Evolutionary conservation across 2,113 vertebrate genomes (phyloP).

Genomic region (Bagarius yarrelli): DNA sequence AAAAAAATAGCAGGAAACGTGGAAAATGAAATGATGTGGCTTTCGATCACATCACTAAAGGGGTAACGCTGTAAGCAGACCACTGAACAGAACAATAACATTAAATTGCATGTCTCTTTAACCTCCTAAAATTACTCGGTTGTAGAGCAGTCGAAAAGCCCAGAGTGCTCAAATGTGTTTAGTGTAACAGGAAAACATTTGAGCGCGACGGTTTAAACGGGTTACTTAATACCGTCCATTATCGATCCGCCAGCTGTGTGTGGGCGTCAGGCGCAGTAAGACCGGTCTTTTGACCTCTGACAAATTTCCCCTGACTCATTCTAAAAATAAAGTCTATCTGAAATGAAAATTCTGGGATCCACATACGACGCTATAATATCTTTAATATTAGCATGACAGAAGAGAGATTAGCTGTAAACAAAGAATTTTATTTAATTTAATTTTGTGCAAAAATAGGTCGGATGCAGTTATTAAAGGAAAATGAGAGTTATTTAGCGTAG

Average conservation of each 20-base stretch:
- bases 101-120: slow-evolving; percentile 20
- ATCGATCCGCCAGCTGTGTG: slow-evolving; percentile 4
- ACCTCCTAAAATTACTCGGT: background rate
- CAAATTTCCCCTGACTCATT: background rate
- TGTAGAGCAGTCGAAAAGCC: background rate
- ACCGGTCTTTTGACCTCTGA: background rate
- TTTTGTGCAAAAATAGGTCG: too few species aligned
- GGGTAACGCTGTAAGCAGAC: background rate
- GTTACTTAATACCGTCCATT: background rate
- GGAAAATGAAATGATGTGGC: background rate
- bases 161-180: slow-evolving; percentile 7
- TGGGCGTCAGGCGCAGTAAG: background rate
- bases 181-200: background rate
- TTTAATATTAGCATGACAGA: background rate
- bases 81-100: background rate
- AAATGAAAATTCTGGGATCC: background rate
- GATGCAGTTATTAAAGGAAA: too few species aligned
- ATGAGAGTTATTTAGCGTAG: too few species aligned
- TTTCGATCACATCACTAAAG: background rate
- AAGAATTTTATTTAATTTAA: too few species aligned
- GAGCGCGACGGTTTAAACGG: background rate
- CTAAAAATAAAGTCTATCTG: background rate
- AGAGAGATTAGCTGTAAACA: too few species aligned
- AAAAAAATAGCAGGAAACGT: background rate
- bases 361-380: too few species aligned